These are phyloP conservation scores for Channa maculata DNA, from an alignment of 2,113 vertebrate species.

Conservation along the genomic window DNA sequence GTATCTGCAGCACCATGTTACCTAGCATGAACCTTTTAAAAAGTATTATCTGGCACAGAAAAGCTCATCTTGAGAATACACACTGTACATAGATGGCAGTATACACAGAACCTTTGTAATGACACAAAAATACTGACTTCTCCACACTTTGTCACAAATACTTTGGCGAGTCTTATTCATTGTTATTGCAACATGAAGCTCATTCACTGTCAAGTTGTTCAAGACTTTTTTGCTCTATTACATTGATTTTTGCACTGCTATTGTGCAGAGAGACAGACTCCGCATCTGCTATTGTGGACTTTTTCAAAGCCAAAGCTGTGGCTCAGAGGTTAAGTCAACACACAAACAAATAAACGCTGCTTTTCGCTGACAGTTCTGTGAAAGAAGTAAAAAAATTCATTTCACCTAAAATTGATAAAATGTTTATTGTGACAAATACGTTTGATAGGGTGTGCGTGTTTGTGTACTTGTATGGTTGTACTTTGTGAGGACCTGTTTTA, in stretches of 20 bases:
- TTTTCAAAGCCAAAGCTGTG: conserved; percentile 45
- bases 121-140: conserved; percentile 25
- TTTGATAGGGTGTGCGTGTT: conserved; percentile 3
- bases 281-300: conserved; percentile 57
- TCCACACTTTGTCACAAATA: conserved; percentile 1
- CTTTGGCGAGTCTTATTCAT: conserved; percentile 4
- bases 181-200: not conserved
- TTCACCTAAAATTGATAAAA: conserved; percentile 41
- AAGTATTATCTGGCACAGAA: conserved; percentile 1
- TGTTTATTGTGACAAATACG: conserved; percentile 27
- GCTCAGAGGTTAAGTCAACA: conserved; percentile 49
- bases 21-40: not conserved
- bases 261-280: conserved; percentile 51
- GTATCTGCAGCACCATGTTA: not conserved
- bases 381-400: conserved; percentile 41
- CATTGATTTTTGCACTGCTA: conserved; percentile 49
- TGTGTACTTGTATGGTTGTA: not conserved
- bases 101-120: conserved; percentile 1
- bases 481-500: too few relatives aligned
- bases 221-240: conserved; percentile 50
- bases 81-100: not conserved
- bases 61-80: conserved; percentile 14
- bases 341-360: conserved; percentile 39
- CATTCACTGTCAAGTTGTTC: conserved; percentile 24
- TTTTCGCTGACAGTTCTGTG: conserved; percentile 27